These are phyloP conservation scores for Acrocera orbiculus DNA, from an alignment of 2,888 invertebrate genomes.

Conservation along the genomic window DNA sequence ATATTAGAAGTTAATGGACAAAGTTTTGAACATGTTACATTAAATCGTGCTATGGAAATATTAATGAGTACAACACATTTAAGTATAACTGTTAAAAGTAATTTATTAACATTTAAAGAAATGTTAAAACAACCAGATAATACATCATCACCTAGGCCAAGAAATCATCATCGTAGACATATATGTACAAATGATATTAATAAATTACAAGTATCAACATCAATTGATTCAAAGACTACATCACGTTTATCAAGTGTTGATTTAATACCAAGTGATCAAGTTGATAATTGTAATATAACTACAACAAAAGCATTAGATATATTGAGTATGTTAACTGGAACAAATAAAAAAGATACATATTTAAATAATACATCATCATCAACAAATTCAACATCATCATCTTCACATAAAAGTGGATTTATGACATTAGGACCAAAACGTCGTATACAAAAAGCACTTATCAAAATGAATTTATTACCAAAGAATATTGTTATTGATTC, in stretches of 20 bases:
- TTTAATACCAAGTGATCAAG: conserved; percentile 27
- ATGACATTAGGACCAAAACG: conserved; percentile 81
- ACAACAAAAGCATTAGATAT: too few relatives aligned
- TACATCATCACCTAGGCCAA: conserved; percentile 49
- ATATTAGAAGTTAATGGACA: conserved; percentile 96
- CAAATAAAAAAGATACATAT: conserved; percentile 4
- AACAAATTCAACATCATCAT: conserved; percentile 37
- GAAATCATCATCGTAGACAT: conserved; percentile 23
- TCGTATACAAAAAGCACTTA: conserved; percentile 65
- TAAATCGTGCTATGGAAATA: conserved; percentile 81
- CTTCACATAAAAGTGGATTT: conserved; percentile 53
- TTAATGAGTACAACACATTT: conserved; percentile 87
- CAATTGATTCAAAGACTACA: conserved; percentile 24
- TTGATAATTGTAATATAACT: conserved; percentile 19
- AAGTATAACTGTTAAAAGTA: conserved; percentile 91
- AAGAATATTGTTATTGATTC: conserved; percentile 50
- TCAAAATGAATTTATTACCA: conserved; percentile 71
- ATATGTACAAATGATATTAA: conserved; percentile 42
- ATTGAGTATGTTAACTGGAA: too few relatives aligned
- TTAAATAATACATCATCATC: conserved; percentile 19
- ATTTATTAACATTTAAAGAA: conserved; percentile 69
- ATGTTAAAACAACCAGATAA: conserved; percentile 56
- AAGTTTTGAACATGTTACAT: conserved; percentile 85
- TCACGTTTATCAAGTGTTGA: conserved; percentile 58
- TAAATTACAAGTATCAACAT: conserved; percentile 38